Evolutionary conservation across 2,113 vertebrate species (phyloP).

Genomic region (Gymnorhina tibicen): DNA sequence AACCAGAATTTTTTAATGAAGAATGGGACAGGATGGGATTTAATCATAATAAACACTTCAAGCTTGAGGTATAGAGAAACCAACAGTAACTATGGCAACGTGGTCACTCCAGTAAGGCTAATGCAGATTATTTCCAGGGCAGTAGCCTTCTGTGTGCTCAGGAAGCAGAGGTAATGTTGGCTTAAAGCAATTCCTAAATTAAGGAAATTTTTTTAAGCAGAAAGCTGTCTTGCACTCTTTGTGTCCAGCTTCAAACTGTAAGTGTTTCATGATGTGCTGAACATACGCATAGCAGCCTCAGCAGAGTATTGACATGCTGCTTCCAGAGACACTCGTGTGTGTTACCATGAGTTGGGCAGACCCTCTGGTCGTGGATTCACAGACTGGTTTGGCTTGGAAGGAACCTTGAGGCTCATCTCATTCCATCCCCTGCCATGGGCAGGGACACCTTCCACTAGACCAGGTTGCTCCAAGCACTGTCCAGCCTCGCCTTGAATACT

Average conservation of each 20-base stretch:
- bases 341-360: background rate
- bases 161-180: slow-evolving; percentile 72
- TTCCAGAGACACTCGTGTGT: fast-evolving
- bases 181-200: slow-evolving; percentile 68
- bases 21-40: slow-evolving; percentile 1
- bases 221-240: slow-evolving; percentile 22
- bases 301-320: background rate
- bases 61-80: slow-evolving; percentile 57
- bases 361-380: background rate
- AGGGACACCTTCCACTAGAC: background rate
- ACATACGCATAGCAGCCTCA: background rate
- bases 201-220: slow-evolving; percentile 21
- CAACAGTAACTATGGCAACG: slow-evolving; percentile 79
- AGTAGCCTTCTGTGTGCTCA: slow-evolving; percentile 72
- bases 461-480: background rate
- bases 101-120: slow-evolving; percentile 69
- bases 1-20: background rate
- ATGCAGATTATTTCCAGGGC: slow-evolving; percentile 76
- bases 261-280: background rate
- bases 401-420: background rate
- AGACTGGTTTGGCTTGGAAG: background rate
- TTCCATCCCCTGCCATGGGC: background rate
- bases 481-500: background rate
- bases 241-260: background rate
- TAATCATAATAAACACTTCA: slow-evolving; percentile 64